phyloP scores from a whole-genome alignment of 2,888 invertebrate species.

The Chloroclystis v-ata region DNA sequence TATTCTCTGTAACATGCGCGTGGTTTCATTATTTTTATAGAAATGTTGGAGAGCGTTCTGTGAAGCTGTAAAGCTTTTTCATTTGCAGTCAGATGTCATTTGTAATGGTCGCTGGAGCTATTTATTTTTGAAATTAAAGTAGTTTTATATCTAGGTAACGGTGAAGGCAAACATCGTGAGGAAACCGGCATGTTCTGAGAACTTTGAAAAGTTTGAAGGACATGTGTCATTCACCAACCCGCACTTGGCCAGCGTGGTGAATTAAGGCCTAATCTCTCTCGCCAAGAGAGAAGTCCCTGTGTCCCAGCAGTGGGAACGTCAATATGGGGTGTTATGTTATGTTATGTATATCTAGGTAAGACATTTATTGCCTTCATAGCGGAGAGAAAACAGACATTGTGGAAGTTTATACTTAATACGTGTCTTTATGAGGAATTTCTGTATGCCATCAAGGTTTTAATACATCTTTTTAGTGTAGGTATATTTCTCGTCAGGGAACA shows the following conservation, averaged over 20 bases:
- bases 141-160: conserved; percentile 3
- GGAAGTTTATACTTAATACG: not conserved
- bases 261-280: no score
- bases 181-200: no score
- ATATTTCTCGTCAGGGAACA: no score
- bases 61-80: conserved; percentile 8
- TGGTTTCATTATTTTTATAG: conserved; percentile 25
- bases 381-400: conserved; percentile 2
- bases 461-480: no score
- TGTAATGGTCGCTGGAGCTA: conserved; percentile 10
- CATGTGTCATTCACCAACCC: no score
- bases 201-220: no score
- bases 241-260: no score
- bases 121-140: conserved; percentile 15
- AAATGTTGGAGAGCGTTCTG: conserved; percentile 11
- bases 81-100: conserved; percentile 14
- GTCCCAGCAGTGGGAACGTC: no score
- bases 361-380: conserved; percentile 6
- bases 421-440: not conserved
- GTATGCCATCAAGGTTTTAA: no score
- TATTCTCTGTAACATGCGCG: conserved; percentile 17
- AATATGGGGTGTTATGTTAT: no score
- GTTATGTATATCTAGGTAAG: conserved; percentile 1
- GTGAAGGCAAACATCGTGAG: no score
- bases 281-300: no score